Percentiles rank a stretch among this genome's conserved stretches.
Conservation (phyloP, 2,888 invertebrate genomes). For the Itoplectis maculator region DNA sequence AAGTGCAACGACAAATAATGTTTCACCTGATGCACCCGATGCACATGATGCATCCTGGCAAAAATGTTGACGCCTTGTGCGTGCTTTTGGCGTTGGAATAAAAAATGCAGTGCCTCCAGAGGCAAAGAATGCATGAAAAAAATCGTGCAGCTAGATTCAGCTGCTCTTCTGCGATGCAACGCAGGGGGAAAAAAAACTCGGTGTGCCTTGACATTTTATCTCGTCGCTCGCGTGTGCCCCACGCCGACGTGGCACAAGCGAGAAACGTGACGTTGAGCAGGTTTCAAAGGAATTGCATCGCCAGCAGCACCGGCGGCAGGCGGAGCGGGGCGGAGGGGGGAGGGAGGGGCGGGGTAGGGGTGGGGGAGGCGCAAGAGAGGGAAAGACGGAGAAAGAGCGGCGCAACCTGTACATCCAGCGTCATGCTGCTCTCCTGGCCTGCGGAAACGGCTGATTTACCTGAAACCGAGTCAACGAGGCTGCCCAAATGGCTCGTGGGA, state of each 20-base stretch:
- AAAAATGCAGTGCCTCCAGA: background rate
- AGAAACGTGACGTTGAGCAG: slow-evolving; percentile 58
- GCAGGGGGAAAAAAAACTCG: slow-evolving; percentile 14
- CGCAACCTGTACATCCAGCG: slow-evolving; percentile 67
- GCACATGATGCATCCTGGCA: too few relatives aligned
- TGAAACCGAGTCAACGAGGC: slow-evolving; percentile 70
- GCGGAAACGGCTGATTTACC: slow-evolving; percentile 78
- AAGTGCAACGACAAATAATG: too few relatives aligned
- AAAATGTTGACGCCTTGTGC: too few relatives aligned
- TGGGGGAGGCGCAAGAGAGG: slow-evolving; percentile 3
- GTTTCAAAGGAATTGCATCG: slow-evolving; percentile 57
- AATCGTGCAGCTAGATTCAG: background rate
- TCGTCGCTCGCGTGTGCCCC: slow-evolving; percentile 39
- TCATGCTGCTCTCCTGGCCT: slow-evolving; percentile 77
- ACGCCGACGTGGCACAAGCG: slow-evolving; percentile 56
- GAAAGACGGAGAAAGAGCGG: slow-evolving; percentile 6
- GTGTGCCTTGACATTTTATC: slow-evolving; percentile 51
- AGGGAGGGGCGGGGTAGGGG: slow-evolving; percentile 32
- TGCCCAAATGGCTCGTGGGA: slow-evolving; percentile 59
- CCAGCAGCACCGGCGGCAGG: slow-evolving; percentile 44
- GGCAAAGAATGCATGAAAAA: background rate
- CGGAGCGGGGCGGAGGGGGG: slow-evolving; percentile 25
- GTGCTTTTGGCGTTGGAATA: background rate
- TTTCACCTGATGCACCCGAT: too few relatives aligned
- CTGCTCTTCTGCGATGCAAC: background rate